phyloP scores from a whole-genome alignment of 2,113 vertebrate species.

The Pterophyllum scalare region DNA sequence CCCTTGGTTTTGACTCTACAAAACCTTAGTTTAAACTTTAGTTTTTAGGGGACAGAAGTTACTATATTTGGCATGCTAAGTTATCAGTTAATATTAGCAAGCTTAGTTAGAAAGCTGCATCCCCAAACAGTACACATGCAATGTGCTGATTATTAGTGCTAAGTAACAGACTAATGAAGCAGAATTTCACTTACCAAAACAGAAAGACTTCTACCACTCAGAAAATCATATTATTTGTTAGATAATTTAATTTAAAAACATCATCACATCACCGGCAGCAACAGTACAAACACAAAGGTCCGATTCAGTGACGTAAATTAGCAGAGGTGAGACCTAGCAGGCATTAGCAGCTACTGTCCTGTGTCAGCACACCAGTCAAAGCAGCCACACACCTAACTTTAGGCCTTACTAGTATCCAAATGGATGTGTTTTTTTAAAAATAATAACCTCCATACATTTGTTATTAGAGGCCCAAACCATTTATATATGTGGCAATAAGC shows the following conservation, averaged over 20 bases:
- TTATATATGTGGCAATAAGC: background rate
- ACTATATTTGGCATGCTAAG: background rate
- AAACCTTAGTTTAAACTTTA: too few relatives aligned
- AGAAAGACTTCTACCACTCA: background rate
- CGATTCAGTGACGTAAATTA: too few relatives aligned
- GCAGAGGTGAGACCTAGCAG: too few relatives aligned
- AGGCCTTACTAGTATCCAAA: background rate
- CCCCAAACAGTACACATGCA: rapidly evolving
- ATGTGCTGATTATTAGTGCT: too few relatives aligned
- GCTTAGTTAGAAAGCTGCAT: background rate
- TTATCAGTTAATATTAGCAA: rapidly evolving
- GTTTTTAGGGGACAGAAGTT: background rate
- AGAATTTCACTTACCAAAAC: background rate
- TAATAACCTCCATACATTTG: too few relatives aligned
- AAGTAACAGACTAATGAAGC: rapidly evolving
- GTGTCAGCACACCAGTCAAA: background rate
- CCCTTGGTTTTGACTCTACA: rapidly evolving
- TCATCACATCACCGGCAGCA: background rate
- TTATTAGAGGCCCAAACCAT: too few relatives aligned
- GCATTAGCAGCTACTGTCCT: background rate
- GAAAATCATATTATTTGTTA: background rate
- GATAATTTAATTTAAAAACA: too few relatives aligned
- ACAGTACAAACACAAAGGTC: background rate
- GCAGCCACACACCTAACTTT: background rate
- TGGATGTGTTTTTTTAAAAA: background rate